phyloP scores from a whole-genome alignment of 2,113 vertebrate genomes.

The Ophiodon elongatus region DNA sequence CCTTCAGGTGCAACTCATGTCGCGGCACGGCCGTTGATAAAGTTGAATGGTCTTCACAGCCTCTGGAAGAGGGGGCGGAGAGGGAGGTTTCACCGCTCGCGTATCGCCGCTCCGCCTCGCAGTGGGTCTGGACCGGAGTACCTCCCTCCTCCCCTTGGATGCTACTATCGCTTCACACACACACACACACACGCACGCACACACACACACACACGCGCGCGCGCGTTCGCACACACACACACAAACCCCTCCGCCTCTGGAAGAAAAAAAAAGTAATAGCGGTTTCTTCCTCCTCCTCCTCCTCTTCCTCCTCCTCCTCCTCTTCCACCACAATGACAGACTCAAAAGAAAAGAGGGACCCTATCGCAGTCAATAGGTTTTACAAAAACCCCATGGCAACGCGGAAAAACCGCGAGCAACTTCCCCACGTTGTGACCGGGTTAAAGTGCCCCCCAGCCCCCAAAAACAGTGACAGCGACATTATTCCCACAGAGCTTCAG shows the following conservation, averaged over 20 bases:
- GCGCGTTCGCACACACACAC: too few species aligned
- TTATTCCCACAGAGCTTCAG: slow-evolving; percentile 66
- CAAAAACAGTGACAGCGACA: slow-evolving; percentile 71
- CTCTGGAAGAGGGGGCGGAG: slow-evolving; percentile 23
- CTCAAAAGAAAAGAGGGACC: slow-evolving; percentile 78
- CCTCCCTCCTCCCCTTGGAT: slow-evolving; percentile 58
- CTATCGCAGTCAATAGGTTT: slow-evolving; percentile 82
- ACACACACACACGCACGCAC: not conserved
- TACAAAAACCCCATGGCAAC: slow-evolving; percentile 83
- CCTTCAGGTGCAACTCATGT: slow-evolving; percentile 51
- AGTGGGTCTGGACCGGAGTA: slow-evolving; percentile 51
- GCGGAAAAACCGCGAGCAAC: slow-evolving; percentile 77
- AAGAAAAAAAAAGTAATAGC: slow-evolving; percentile 66
- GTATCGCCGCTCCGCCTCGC: slow-evolving; percentile 42
- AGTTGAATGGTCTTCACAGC: slow-evolving; percentile 61
- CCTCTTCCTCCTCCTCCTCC: slow-evolving; percentile 55
- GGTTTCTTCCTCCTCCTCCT: slow-evolving; percentile 60
- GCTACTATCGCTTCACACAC: slow-evolving; percentile 50
- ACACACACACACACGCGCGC: too few species aligned
- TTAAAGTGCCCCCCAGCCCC: slow-evolving; percentile 57
- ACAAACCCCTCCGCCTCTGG: slow-evolving; percentile 31
- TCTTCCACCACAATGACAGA: slow-evolving; percentile 76
- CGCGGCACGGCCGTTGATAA: slow-evolving; percentile 44
- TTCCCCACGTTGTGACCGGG: slow-evolving; percentile 82
- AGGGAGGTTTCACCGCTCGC: slow-evolving; percentile 18